Evolutionary conservation across 2,797 vertebrate species (phyloP).

Genomic region (Coregonus ussuriensis): DNA sequence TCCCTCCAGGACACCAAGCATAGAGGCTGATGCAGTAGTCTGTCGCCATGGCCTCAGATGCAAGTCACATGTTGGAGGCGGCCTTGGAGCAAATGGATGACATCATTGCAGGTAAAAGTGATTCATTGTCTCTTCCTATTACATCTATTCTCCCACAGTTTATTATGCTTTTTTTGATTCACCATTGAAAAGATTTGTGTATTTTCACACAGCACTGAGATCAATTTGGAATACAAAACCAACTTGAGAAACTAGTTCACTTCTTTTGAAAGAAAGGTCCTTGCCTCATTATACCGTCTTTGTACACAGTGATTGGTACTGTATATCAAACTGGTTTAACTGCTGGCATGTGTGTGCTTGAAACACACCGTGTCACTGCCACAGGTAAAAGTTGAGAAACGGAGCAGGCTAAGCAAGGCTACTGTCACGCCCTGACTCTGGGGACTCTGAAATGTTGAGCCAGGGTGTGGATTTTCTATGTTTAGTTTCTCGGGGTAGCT

Average conservation of each 20-base stretch:
- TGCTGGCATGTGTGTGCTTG: neutral
- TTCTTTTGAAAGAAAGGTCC: neutral
- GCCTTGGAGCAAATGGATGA: slow-evolving; percentile 98
- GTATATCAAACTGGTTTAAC: neutral
- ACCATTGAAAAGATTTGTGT: neutral
- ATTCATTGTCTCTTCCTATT: neutral
- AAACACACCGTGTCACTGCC: neutral
- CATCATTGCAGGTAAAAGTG: slow-evolving; percentile 89
- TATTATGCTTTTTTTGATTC: neutral
- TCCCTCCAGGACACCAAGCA: slow-evolving; percentile 24
- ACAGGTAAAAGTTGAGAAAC: neutral
- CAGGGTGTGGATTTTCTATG: too few relatives aligned
- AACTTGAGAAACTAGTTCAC: neutral
- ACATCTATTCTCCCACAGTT: too few relatives aligned
- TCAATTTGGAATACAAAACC: neutral
- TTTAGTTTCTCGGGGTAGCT: too few relatives aligned
- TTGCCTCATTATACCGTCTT: too few relatives aligned
- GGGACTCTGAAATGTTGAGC: too few relatives aligned
- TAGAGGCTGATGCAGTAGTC: slow-evolving; percentile 59
- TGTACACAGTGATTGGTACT: too few relatives aligned
- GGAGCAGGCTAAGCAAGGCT: neutral
- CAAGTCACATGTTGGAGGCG: slow-evolving; percentile 92
- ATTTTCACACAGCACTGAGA: too few relatives aligned
- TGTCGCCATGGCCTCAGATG: slow-evolving; percentile 86
- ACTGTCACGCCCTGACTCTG: too few relatives aligned